Evolutionary conservation across 2,797 vertebrate genomes (phyloP).

Genomic region (Mormyrus proboscirostris): DNA sequence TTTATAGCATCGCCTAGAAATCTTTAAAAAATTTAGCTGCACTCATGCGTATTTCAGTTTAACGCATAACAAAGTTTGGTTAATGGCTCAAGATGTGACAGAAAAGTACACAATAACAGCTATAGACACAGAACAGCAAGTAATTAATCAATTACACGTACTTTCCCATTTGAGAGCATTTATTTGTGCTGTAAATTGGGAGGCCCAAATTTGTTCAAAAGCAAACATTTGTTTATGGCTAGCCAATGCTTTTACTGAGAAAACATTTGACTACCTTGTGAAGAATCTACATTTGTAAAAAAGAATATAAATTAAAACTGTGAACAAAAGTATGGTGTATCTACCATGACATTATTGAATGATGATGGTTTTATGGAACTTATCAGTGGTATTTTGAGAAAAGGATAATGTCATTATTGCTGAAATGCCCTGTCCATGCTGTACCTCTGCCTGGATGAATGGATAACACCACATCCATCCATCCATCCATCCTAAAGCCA

Average conservation of each 20-base stretch:
- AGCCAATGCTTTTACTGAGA: background rate
- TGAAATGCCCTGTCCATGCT: background rate
- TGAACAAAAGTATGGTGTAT: background rate
- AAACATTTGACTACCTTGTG: background rate
- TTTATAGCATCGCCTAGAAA: background rate
- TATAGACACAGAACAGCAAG: background rate
- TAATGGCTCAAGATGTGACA: background rate
- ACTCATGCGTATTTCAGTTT: slow-evolving; percentile 1
- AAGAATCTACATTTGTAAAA: background rate
- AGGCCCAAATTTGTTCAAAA: background rate
- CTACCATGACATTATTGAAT: background rate
- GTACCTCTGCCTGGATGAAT: background rate
- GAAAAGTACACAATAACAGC: background rate
- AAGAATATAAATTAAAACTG: background rate
- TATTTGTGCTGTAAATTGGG: background rate
- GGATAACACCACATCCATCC: background rate
- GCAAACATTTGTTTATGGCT: background rate
- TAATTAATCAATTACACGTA: background rate
- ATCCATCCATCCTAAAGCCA: background rate
- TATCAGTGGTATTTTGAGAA: background rate
- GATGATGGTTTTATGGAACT: background rate
- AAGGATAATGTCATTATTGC: background rate
- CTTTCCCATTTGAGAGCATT: background rate
- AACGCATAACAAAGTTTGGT: background rate
- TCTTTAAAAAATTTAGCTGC: background rate